phyloP scores from a whole-genome alignment of 2,797 vertebrate genomes.

The Phrynocephalus vlangalii region DNA sequence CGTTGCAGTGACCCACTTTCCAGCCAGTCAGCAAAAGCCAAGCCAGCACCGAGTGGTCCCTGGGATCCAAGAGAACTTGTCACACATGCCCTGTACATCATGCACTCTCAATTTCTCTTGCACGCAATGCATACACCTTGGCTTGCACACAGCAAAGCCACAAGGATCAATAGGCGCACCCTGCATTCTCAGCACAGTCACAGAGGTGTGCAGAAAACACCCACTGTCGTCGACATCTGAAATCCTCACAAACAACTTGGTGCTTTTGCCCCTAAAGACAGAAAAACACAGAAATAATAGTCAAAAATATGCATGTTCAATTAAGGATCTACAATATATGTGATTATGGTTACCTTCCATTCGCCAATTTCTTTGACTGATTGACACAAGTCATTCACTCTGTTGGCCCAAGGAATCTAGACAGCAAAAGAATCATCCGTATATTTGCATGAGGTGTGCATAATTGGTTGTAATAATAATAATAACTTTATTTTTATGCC shows the following conservation, averaged over 20 bases:
- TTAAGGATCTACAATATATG: background rate
- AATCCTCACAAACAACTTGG: background rate
- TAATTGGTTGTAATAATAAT: too few relatives aligned
- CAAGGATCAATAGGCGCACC: conserved; percentile 8
- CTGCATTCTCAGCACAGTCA: background rate
- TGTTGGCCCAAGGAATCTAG: background rate
- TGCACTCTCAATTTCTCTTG: conserved; percentile 9
- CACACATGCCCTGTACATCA: conserved; percentile 28
- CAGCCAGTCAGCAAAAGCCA: conserved; percentile 49
- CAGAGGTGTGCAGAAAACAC: background rate
- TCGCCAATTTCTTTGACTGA: background rate
- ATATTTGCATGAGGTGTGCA: too few relatives aligned
- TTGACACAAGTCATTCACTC: background rate
- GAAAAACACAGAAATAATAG: background rate
- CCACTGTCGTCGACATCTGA: background rate
- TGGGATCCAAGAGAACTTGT: conserved; percentile 33
- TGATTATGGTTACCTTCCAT: background rate
- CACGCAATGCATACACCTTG: conserved; percentile 16
- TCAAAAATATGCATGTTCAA: background rate
- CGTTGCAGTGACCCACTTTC: conserved; percentile 46
- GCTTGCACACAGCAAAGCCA: conserved; percentile 6
- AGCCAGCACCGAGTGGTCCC: conserved; percentile 7
- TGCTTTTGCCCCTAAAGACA: background rate
- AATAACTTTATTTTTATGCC: too few relatives aligned
- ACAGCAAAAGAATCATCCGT: too few relatives aligned